Evolutionary conservation across 1,140 invertebrate genomes (phyloP).

Genomic region (Epicauta chinensis): DNA sequence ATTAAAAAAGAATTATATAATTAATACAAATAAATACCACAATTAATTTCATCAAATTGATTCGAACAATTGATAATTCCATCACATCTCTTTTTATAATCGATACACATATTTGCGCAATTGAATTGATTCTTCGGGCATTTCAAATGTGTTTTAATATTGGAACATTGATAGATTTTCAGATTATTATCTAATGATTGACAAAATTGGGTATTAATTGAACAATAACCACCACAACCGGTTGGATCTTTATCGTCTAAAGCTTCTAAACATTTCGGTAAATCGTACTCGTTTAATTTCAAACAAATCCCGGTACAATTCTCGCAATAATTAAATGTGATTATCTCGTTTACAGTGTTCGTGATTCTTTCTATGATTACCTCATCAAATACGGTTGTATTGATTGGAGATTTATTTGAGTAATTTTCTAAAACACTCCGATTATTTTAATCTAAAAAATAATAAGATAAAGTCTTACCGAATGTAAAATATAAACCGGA

Average conservation of each 20-base stretch:
- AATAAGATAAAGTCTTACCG: slow-evolving; percentile 23
- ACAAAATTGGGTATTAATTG: slow-evolving; percentile 63
- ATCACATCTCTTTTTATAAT: slow-evolving; percentile 60
- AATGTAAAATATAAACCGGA: slow-evolving; percentile 31
- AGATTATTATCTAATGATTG: slow-evolving; percentile 53
- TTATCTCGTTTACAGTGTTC: background rate
- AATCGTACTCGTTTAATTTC: slow-evolving; percentile 28
- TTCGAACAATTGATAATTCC: slow-evolving; percentile 73
- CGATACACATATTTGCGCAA: slow-evolving; percentile 64
- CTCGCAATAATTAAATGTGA: background rate
- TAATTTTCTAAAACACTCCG: background rate
- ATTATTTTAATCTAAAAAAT: slow-evolving; percentile 1
- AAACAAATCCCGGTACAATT: slow-evolving; percentile 25
- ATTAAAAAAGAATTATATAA: background rate
- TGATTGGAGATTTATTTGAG: background rate
- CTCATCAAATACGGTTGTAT: background rate
- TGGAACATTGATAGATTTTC: slow-evolving; percentile 47
- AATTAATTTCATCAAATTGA: slow-evolving; percentile 70
- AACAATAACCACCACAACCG: slow-evolving; percentile 67
- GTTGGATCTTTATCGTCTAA: slow-evolving; percentile 59
- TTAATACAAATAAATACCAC: slow-evolving; percentile 48
- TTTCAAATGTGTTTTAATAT: slow-evolving; percentile 46
- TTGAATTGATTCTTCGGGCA: slow-evolving; percentile 61
- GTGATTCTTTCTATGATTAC: background rate
- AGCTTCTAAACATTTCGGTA: slow-evolving; percentile 52